A percentile compares a stretch with the other conserved stretches of the same genome.
phyloP scores from a whole-genome alignment of 2,888 invertebrate species.

The Ochlodes sylvanus region DNA sequence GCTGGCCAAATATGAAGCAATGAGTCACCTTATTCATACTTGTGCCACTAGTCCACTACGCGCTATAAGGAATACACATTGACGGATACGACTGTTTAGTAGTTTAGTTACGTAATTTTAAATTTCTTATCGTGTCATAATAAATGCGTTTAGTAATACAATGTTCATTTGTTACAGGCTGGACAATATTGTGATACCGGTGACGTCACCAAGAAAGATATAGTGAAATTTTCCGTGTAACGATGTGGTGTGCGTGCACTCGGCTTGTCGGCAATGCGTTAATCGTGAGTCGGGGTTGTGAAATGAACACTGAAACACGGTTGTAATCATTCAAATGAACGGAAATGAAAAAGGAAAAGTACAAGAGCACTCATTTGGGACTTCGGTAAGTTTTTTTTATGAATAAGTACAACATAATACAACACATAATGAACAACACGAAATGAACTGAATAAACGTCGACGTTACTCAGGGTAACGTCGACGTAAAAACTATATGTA shows the following conservation, averaged over 20 bases:
- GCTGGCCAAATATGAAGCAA: too few relatives aligned
- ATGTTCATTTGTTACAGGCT: slow-evolving; percentile 58
- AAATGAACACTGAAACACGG: slow-evolving; percentile 68
- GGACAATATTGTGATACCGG: slow-evolving; percentile 39
- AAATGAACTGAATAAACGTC: too few relatives aligned
- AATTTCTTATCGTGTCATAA: too few relatives aligned
- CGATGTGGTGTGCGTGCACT: slow-evolving; percentile 53
- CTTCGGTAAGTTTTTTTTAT: slow-evolving; percentile 32
- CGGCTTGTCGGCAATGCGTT: slow-evolving; percentile 23
- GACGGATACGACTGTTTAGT: too few relatives aligned
- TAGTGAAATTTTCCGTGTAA: slow-evolving; percentile 52
- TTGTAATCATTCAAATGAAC: slow-evolving; percentile 59
- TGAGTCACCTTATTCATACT: too few relatives aligned
- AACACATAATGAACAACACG: too few relatives aligned
- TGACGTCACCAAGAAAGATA: slow-evolving; percentile 48
- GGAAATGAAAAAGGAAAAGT: slow-evolving; percentile 85
- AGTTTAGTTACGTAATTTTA: too few relatives aligned
- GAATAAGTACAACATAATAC: too few relatives aligned
- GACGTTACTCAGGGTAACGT: too few relatives aligned
- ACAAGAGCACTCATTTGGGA: slow-evolving; percentile 61
- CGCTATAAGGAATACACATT: too few relatives aligned
- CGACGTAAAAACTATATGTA: too few relatives aligned
- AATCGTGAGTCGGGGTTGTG: slow-evolving; percentile 55
- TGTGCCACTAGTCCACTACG: too few relatives aligned
- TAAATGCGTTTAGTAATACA: neutral